Conservation (phyloP, 53 echinoderm and acorn worm species). For the Patiria pectinifera region DNA sequence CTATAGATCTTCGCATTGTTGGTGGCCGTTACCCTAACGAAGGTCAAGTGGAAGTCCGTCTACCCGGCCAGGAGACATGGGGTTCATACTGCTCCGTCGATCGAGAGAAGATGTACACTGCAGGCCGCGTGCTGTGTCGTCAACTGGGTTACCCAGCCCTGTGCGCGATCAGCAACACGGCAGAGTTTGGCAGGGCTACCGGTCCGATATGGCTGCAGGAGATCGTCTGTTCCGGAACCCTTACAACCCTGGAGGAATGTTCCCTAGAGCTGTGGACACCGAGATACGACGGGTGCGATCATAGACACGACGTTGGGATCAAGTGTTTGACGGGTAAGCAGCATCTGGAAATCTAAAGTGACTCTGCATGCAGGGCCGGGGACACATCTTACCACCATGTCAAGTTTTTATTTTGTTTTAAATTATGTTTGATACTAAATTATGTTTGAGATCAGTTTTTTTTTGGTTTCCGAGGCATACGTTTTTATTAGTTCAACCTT, state of each 20-base stretch:
- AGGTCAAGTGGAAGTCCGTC: slow-evolving; percentile 23
- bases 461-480: too few relatives aligned
- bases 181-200: slow-evolving; percentile 17
- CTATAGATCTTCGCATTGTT: slow-evolving; percentile 21
- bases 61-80: neutral
- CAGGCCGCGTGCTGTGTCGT: slow-evolving; percentile 4
- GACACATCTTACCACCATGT: too few relatives aligned
- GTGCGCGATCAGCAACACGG: neutral
- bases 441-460: too few relatives aligned
- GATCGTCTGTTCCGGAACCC: neutral
- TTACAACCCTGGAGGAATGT: neutral
- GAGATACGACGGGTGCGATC: neutral
- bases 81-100: slow-evolving; percentile 5
- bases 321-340: neutral
- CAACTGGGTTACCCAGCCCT: slow-evolving; percentile 28
- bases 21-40: slow-evolving; percentile 32
- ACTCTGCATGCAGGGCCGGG: too few relatives aligned
- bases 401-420: too few relatives aligned
- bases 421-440: too few relatives aligned
- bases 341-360: neutral
- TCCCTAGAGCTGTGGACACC: neutral
- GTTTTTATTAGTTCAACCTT: too few relatives aligned
- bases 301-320: neutral
- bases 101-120: neutral
- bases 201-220: neutral